Percentiles rank a stretch among this genome's conserved stretches.
Conservation (phyloP, 2,888 invertebrate genomes). For the Drosophila histrio region DNA sequence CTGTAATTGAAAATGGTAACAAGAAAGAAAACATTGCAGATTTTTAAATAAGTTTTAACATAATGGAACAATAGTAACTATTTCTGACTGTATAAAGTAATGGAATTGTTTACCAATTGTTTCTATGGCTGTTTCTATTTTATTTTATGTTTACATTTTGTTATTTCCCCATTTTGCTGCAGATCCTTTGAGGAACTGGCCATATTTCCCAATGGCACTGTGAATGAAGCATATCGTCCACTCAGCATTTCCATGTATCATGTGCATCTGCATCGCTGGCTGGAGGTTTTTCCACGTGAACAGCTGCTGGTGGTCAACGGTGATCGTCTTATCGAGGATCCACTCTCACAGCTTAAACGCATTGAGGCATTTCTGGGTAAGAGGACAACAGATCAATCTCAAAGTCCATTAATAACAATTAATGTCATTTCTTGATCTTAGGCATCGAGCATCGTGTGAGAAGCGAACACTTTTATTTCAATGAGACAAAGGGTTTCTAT, state of each 20-base stretch:
- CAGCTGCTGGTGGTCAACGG: slow-evolving; percentile 98
- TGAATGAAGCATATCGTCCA: slow-evolving; percentile 93
- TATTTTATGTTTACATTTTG: not conserved
- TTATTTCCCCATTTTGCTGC: slow-evolving; percentile 7
- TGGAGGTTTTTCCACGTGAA: slow-evolving; percentile 95
- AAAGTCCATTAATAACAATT: too few relatives aligned
- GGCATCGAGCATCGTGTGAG: slow-evolving; percentile 87
- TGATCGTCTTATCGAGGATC: slow-evolving; percentile 95
- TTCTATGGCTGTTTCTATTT: too few relatives aligned
- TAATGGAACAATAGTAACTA: too few relatives aligned
- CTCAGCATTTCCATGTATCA: slow-evolving; percentile 96
- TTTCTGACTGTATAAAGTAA: too few relatives aligned
- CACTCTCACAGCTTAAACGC: slow-evolving; percentile 92
- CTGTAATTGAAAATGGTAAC: slow-evolving; percentile 40
- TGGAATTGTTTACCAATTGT: too few relatives aligned
- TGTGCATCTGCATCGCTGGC: slow-evolving; percentile 95
- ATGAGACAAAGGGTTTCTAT: slow-evolving; percentile 98
- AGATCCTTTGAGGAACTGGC: slow-evolving; percentile 93
- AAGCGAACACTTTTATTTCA: slow-evolving; percentile 96
- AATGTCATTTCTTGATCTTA: slow-evolving; percentile 40
- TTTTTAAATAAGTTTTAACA: too few relatives aligned
- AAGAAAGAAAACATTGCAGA: not conserved
- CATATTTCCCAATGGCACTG: slow-evolving; percentile 91
- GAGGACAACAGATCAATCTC: slow-evolving; percentile 39
- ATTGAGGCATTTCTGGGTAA: slow-evolving; percentile 95